Evolutionary conservation across 2,113 vertebrate genomes (phyloP), one percentile per base, ranked within the genome.

Genomic region (Orthonyx spaldingii): DNA sequence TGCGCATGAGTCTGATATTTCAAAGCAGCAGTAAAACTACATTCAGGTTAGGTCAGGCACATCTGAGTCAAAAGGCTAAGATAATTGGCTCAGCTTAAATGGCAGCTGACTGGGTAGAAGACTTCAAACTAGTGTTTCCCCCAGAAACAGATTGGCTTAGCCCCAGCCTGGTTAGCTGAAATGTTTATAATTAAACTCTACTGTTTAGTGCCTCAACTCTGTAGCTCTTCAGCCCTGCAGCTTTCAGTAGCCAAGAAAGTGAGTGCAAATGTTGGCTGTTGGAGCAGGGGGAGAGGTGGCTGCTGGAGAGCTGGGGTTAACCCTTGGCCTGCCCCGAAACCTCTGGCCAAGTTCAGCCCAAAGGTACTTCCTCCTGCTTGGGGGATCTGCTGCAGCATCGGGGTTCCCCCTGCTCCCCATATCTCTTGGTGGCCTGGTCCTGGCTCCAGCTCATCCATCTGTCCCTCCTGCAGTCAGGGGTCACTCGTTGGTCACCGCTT

Each of bases 81-180:
- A 98, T 99, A 98, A 98, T 99, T 98, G 98, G 98, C 98, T 98
- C 89, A 81, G 97, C 98, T 98, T 98, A 98, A 98, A 98, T 98
- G 98, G 98, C 98, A 98, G 97, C 98, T 98, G 97, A 98, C 98
- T 98, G 98, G 97, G 98, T 98, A 95, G 96, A 97, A 93, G 96
- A 97, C 97, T 97, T 98, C 97, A 97, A 97, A 96, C 97, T 91
- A 92, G 47, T 72, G 72, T 97, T 95, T 96, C 97, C 98, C 96
- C 97, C 97, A 97, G 98, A 97, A 98, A 97, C 93, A 98, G 97
- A 96, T 96, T 98, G 98, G 97, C 97, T 96, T 53, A n/a, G 96
- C 95, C 93, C 96, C 83, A 82, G 96, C 96, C 97, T 97, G 65
- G 85, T 97, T 97, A 96, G 97, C 96, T 93, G 91, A 96, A 96